These are phyloP conservation scores for Podarcis muralis DNA, from an alignment of 2,113 vertebrate species.

Conservation along the genomic window DNA sequence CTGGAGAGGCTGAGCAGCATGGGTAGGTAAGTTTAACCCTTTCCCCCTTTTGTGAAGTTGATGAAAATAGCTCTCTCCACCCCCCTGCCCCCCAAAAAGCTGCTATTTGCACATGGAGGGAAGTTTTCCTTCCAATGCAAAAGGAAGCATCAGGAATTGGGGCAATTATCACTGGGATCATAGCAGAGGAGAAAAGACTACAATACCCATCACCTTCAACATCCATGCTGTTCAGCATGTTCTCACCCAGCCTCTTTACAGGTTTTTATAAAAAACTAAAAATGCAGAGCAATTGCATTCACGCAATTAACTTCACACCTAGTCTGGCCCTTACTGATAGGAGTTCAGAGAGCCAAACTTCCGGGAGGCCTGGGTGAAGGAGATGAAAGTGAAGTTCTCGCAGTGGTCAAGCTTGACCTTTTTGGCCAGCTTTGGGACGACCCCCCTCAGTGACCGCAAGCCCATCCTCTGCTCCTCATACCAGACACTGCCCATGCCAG, in stretches of 20 bases:
- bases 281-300: not conserved
- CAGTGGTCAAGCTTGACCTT: conserved; percentile 67
- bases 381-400: conserved; percentile 70
- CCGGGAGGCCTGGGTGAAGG: conserved; percentile 67
- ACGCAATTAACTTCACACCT: not conserved
- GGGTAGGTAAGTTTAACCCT: not conserved
- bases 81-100: not conserved
- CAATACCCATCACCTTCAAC: too few relatives aligned
- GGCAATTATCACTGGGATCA: not conserved
- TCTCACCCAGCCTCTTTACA: not conserved
- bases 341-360: conserved; percentile 55
- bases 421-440: conserved; percentile 63
- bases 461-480: conserved; percentile 67
- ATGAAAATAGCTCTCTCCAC: not conserved
- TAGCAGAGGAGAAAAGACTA: not conserved
- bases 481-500: conserved; percentile 38
- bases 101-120: not conserved
- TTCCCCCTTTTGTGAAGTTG: not conserved
- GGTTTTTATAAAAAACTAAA: not conserved
- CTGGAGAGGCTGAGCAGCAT: not conserved
- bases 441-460: conserved; percentile 49
- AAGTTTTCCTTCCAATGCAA: not conserved
- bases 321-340: conserved; percentile 45
- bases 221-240: not conserved
- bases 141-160: not conserved